These are phyloP conservation scores for Lasioglossum malachurum DNA, from an alignment of 2,888 invertebrate species.

Conservation along the genomic window DNA sequence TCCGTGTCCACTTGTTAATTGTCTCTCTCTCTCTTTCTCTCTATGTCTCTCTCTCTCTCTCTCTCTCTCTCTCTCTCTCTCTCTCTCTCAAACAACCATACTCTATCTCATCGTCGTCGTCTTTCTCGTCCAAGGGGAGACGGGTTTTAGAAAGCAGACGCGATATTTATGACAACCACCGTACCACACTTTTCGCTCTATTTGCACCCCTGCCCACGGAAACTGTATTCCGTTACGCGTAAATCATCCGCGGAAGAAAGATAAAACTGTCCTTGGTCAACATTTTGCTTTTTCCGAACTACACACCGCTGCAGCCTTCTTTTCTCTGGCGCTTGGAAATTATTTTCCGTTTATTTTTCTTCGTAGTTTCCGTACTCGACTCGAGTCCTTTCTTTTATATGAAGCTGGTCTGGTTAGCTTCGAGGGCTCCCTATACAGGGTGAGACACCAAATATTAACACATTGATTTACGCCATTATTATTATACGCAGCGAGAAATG, in stretches of 20 bases:
- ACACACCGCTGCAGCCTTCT: neutral
- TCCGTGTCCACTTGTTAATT: neutral
- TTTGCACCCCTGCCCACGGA: neutral
- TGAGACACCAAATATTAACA: too few species aligned
- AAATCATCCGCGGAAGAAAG: slow-evolving; percentile 32
- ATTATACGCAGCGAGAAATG: too few species aligned
- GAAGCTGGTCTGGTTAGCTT: neutral
- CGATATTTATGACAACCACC: slow-evolving; percentile 49
- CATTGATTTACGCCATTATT: too few species aligned
- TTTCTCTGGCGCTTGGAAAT: neutral
- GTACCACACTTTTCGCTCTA: slow-evolving; percentile 13
- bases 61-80: slow-evolving; percentile 1
- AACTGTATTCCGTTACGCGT: slow-evolving; percentile 26
- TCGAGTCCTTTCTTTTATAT: neutral
- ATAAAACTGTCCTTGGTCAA: neutral
- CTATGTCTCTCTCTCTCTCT: neutral
- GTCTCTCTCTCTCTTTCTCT: too few species aligned
- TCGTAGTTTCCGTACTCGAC: neutral
- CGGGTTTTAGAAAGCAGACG: slow-evolving; percentile 46
- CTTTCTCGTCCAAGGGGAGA: slow-evolving; percentile 4
- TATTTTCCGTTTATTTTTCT: neutral
- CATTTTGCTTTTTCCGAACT: neutral
- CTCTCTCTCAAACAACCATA: neutral
- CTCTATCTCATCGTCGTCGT: neutral
- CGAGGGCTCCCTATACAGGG: neutral